phyloP scores from a whole-genome alignment of 2,888 invertebrate species.

The Pseudococcus longispinus region DNA sequence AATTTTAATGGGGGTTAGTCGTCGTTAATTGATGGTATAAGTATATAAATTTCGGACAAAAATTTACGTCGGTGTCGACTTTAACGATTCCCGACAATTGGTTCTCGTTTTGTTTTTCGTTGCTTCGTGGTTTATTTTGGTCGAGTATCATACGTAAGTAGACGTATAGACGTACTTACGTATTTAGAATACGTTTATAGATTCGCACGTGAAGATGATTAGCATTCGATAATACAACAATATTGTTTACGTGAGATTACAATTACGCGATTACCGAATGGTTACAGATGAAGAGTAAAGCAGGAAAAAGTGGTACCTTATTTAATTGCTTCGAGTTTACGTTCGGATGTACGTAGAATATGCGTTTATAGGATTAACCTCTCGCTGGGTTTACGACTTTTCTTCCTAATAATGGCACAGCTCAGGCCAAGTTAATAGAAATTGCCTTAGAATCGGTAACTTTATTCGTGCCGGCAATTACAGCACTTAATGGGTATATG shows the following conservation, averaged over 20 bases:
- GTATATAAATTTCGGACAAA: neutral
- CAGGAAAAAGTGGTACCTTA: neutral
- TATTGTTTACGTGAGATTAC: neutral
- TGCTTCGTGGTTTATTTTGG: neutral
- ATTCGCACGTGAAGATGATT: neutral
- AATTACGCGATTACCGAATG: neutral
- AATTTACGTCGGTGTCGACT: neutral
- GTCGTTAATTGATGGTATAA: neutral
- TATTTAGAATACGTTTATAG: neutral
- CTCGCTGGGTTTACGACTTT: neutral
- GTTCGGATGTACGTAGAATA: neutral
- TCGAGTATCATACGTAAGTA: neutral
- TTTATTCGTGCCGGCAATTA: neutral
- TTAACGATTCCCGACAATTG: neutral
- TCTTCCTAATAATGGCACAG: neutral
- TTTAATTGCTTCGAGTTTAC: neutral
- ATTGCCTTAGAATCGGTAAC: neutral
- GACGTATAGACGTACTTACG: too few species aligned
- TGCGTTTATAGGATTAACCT: neutral
- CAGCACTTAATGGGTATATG: neutral
- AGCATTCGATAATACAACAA: neutral
- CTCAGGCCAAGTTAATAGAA: neutral
- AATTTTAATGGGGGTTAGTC: constrained; percentile 20
- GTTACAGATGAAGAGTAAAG: neutral
- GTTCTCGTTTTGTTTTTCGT: neutral